Base-by-base conservation (phyloP, 2,797 vertebrate genomes). In the Dendrocincla fuliginosa region DNA sequence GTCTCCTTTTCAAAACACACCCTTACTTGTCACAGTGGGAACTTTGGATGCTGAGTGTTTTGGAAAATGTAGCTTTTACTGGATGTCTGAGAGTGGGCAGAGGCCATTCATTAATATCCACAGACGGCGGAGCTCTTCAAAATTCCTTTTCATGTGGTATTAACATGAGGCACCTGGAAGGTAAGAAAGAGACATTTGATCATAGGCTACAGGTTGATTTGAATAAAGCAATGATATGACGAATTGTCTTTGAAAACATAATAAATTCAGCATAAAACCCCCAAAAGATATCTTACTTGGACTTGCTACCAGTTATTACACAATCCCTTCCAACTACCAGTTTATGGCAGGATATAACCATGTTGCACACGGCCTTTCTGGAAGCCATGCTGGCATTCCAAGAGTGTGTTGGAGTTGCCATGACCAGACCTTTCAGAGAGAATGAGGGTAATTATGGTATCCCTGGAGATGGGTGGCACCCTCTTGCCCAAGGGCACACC, bases 41-140 rank as follows among this genome's bases (percentile, higher is more conserved):
- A 87, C 44, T 35, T 32, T 27, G 50, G 49, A 59, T 65, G 64
- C 32, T 42, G 81, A 77, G 22, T 56, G 15, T 60, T 96, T 79
- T 47, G 55, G 61, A 89, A 94, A 89, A 76, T 27, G 39, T 89
- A 69, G 10, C 50, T 65, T 93, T 89, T 79, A 44, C 35, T 28
- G 32, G 46, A 23, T 33, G 46, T 44, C 53, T 95, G 82, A 83
- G 75, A 78, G 53, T 11, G 39, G 83, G 49, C 37, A 79, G 60
- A 89, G 39, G 35, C 33, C 25, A 28, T 71, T 69, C 50, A 55
- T 69, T 84, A 85, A 67, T 41, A 87, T 18, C 50, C 30, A 53
- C 5, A 32, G 71, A 10, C 0, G 0, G 35, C 2, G 1, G 33
- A 74, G 74, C 7, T 50, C 75, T 87, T 89, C 86, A 85, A 71